These are phyloP conservation scores for Malthinus flaveolus DNA, from an alignment of 2,888 invertebrate species.

Conservation along the genomic window DNA sequence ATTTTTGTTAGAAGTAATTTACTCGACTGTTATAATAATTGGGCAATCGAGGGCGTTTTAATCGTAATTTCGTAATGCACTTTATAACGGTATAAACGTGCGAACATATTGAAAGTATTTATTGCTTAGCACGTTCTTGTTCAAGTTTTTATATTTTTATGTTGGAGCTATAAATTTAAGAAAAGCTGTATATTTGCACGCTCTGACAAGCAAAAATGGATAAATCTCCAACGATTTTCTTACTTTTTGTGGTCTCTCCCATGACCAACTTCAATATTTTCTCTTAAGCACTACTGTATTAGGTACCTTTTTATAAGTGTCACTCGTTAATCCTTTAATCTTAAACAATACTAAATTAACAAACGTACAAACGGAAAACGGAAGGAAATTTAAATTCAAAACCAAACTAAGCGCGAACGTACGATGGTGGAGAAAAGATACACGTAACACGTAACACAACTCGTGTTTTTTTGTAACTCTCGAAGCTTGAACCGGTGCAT, in stretches of 20 bases:
- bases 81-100: background rate
- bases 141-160: constrained; percentile 1
- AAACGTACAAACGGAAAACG: no score
- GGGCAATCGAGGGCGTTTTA: no score
- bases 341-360: background rate
- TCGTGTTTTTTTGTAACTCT: constrained; percentile 18
- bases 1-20: no score
- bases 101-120: background rate
- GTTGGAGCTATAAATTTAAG: constrained; percentile 12
- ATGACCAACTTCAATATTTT: constrained; percentile 14
- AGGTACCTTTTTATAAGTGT: no score
- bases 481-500: constrained; percentile 9
- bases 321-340: background rate
- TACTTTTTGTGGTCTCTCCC: constrained; percentile 11
- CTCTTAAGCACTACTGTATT: no score
- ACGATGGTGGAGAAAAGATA: background rate
- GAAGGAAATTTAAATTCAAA: background rate
- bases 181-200: constrained; percentile 12
- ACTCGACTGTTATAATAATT: no score
- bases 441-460: background rate
- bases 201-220: constrained; percentile 18
- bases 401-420: background rate
- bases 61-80: no score
- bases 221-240: constrained; percentile 17
- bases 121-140: constrained; percentile 3